Percentiles rank a stretch among this genome's conserved stretches.
These are phyloP conservation scores for Gallinago undulata DNA, from an alignment of 2,113 vertebrate genomes.

Conservation along the genomic window DNA sequence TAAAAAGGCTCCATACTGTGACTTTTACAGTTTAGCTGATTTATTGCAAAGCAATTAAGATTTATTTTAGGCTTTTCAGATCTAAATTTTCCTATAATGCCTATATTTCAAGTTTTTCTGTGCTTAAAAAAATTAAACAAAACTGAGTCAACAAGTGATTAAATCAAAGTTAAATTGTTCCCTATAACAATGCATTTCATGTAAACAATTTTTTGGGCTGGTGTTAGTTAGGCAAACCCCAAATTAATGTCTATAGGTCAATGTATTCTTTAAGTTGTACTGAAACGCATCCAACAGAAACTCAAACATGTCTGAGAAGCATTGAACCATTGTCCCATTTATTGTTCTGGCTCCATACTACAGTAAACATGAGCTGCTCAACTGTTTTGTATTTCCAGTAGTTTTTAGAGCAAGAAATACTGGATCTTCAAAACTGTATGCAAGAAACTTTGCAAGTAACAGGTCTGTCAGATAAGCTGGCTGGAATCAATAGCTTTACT, in stretches of 20 bases:
- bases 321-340: not conserved
- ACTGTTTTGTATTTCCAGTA: not conserved
- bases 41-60: not conserved
- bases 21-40: not conserved
- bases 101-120: not conserved
- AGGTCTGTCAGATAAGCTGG: not conserved
- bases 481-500: not conserved
- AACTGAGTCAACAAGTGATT: not conserved
- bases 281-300: constrained; percentile 14
- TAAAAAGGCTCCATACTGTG: not conserved
- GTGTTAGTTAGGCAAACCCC: not conserved
- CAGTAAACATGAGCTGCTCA: not conserved
- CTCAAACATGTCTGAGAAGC: not conserved
- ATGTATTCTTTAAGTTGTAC: not conserved
- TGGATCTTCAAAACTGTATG: not conserved
- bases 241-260: not conserved
- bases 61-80: not conserved
- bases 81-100: not conserved
- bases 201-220: not conserved
- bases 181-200: not conserved
- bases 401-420: not conserved
- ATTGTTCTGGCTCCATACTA: not conserved
- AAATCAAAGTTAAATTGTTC: not conserved
- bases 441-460: not conserved
- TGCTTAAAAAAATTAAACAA: not conserved